Percentiles rank a stretch among this genome's conserved stretches.
Evolutionary conservation across 2,888 invertebrate genomes (phyloP).

Genomic region (Flexamia atlantica): DNA sequence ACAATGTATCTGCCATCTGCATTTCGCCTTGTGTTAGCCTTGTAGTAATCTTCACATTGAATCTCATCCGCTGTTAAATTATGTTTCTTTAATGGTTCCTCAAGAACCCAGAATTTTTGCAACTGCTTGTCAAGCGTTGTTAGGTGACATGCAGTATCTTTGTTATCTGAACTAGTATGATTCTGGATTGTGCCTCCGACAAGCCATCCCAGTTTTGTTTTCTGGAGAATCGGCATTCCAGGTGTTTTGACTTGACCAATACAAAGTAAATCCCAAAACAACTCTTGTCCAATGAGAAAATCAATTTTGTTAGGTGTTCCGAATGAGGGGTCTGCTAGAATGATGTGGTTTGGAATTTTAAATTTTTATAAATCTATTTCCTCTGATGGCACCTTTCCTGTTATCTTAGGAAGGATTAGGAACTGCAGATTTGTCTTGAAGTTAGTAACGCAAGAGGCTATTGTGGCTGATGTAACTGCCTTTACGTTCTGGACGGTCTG

Average conservation of each 20-base stretch:
- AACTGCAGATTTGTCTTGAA: slow-evolving; percentile 28
- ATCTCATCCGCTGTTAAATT: slow-evolving; percentile 3
- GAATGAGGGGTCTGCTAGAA: slow-evolving; percentile 32
- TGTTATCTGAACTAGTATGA: neutral
- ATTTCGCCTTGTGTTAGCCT: neutral
- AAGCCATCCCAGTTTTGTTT: slow-evolving; percentile 38
- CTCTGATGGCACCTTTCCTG: slow-evolving; percentile 18
- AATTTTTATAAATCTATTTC: neutral
- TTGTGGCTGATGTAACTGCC: neutral
- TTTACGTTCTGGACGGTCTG: neutral
- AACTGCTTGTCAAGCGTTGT: neutral
- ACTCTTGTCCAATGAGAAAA: slow-evolving; percentile 30
- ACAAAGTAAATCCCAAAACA: slow-evolving; percentile 19
- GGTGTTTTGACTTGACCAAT: slow-evolving; percentile 17
- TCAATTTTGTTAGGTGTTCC: slow-evolving; percentile 15
- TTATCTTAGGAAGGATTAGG: slow-evolving; percentile 5
- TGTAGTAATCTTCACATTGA: slow-evolving; percentile 24
- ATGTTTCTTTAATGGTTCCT: slow-evolving; percentile 14
- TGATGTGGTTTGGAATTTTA: slow-evolving; percentile 3
- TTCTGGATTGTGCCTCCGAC: slow-evolving; percentile 14
- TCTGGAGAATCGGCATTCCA: slow-evolving; percentile 15
- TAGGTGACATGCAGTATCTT: neutral
- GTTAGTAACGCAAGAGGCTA: neutral
- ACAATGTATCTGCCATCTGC: neutral
- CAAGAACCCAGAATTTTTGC: slow-evolving; percentile 31